phyloP scores from a whole-genome alignment of 2,797 vertebrate genomes.

The Apodemus agrarius region DNA sequence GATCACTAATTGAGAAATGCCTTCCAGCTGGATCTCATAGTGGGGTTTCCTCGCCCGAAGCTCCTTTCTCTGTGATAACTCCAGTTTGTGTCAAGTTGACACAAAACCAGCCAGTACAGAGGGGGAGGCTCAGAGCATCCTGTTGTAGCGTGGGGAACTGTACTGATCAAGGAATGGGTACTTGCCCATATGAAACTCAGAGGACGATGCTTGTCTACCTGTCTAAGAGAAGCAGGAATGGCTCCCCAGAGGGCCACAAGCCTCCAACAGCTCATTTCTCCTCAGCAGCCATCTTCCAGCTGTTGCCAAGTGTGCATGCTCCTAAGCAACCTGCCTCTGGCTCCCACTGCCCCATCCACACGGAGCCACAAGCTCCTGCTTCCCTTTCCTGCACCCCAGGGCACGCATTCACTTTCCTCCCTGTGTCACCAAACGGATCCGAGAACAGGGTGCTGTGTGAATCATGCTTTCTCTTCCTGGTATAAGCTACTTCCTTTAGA shows the following conservation, averaged over 20 bases:
- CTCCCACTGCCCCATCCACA: fast-evolving
- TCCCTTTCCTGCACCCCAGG: not conserved
- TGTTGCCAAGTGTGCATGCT: not conserved
- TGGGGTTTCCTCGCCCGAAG: too few relatives aligned
- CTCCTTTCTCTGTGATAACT: too few relatives aligned
- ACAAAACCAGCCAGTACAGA: too few relatives aligned
- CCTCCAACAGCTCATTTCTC: not conserved
- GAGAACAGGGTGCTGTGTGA: not conserved
- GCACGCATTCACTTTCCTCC: not conserved
- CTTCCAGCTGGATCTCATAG: too few relatives aligned
- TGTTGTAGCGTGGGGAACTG: not conserved
- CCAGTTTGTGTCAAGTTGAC: too few relatives aligned
- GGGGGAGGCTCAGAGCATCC: not conserved
- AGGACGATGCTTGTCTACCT: not conserved
- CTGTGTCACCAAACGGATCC: fast-evolving
- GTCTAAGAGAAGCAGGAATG: not conserved
- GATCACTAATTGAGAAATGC: too few relatives aligned
- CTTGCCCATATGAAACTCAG: not conserved
- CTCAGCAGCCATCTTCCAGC: not conserved
- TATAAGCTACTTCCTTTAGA: conserved; percentile 1
- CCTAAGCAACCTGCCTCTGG: not conserved
- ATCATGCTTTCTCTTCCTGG: conserved; percentile 42
- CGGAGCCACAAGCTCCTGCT: not conserved
- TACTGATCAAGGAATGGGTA: not conserved
- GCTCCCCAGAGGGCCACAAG: not conserved